These are phyloP conservation scores for Trochalopteron elliotii DNA, from an alignment of 2,113 vertebrate genomes.

Conservation along the genomic window DNA sequence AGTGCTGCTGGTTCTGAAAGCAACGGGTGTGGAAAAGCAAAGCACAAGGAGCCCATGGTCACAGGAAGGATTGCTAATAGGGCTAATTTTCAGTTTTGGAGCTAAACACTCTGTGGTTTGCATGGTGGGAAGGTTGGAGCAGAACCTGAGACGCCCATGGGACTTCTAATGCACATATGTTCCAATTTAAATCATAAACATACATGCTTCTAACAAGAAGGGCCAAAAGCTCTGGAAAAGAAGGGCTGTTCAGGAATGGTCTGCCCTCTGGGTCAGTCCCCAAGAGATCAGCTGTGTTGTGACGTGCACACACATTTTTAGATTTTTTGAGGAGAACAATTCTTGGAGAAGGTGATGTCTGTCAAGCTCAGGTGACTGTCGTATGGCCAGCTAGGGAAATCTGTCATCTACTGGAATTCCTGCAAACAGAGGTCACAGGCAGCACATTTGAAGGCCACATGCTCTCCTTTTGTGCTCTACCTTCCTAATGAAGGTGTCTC, in stretches of 20 bases:
- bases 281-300: neutral
- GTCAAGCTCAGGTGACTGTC: neutral
- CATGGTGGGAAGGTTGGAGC: neutral
- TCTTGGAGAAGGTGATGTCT: neutral
- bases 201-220: neutral
- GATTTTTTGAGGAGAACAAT: neutral
- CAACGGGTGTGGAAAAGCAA: neutral
- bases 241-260: neutral
- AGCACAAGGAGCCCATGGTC: neutral
- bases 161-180: neutral
- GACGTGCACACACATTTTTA: neutral
- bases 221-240: neutral
- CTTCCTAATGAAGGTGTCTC: neutral
- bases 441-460: rapidly evolving
- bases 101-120: neutral
- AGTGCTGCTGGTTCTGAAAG: neutral
- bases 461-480: neutral
- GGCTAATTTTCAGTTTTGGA: neutral
- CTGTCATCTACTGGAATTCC: neutral
- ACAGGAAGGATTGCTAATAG: neutral
- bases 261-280: neutral
- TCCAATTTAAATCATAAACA: neutral
- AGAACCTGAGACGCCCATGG: neutral
- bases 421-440: neutral
- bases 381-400: neutral